Evolutionary conservation across 2,888 invertebrate genomes (phyloP).

Genomic region (Cerceris rybyensis): DNA sequence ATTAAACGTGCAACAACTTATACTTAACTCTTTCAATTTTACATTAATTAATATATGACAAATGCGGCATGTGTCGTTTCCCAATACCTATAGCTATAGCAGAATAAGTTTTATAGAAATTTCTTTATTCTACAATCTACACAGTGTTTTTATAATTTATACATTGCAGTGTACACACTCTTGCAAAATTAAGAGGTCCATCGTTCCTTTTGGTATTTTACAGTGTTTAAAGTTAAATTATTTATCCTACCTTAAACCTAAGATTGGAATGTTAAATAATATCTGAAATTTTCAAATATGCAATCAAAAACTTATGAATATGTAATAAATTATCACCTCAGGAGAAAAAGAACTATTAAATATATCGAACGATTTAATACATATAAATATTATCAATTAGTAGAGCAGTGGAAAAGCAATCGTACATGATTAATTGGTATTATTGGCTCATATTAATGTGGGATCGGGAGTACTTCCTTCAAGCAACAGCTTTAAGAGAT

Average conservation of each 20-base stretch:
- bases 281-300: conserved; percentile 37
- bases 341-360: conserved; percentile 18
- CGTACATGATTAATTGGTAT: background rate
- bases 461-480: too few species aligned
- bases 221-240: conserved; percentile 3
- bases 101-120: conserved; percentile 35
- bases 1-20: conserved; percentile 21
- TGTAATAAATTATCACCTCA: conserved; percentile 52
- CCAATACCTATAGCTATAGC: conserved; percentile 10
- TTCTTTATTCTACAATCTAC: conserved; percentile 3
- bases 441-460: too few species aligned
- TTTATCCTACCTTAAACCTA: conserved; percentile 16
- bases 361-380: conserved; percentile 32
- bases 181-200: conserved; percentile 17
- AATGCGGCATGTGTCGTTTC: conserved; percentile 5
- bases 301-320: conserved; percentile 49
- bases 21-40: conserved; percentile 18
- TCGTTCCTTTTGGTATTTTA: conserved; percentile 35
- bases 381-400: conserved; percentile 41
- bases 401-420: conserved; percentile 47
- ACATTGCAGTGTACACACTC: conserved; percentile 12
- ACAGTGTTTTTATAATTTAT: conserved; percentile 1
- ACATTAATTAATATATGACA: conserved; percentile 32
- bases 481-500: too few species aligned
- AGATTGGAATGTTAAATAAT: conserved; percentile 60